A percentile compares a stretch with the other conserved stretches of the same genome.
Conservation (phyloP, 2,113 vertebrate species). For the Periophthalmodon schlosseri region DNA sequence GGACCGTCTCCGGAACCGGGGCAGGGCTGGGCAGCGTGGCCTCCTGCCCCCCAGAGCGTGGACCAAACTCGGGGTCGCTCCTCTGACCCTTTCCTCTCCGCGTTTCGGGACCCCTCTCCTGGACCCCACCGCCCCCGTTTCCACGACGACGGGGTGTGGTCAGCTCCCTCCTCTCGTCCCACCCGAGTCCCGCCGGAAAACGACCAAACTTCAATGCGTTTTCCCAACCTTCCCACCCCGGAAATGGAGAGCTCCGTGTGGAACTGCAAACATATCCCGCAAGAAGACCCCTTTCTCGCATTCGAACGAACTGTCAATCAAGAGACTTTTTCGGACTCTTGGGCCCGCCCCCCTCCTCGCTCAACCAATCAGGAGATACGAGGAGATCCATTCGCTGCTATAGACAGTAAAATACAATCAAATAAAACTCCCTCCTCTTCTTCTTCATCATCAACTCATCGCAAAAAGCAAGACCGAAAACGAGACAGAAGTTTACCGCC, state of each 20-base stretch:
- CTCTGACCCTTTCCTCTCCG: constrained; percentile 68
- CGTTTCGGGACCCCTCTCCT: constrained; percentile 68
- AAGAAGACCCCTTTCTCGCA: constrained; percentile 75
- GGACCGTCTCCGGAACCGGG: constrained; percentile 86
- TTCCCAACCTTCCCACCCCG: constrained; percentile 59
- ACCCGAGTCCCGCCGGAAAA: constrained; percentile 40
- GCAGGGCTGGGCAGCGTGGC: constrained; percentile 83
- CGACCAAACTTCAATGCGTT: constrained; percentile 53
- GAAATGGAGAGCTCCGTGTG: constrained; percentile 72
- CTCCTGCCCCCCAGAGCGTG: constrained; percentile 71
- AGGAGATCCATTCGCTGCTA: constrained; percentile 63
- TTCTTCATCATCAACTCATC: constrained; percentile 48
- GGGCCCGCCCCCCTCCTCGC: constrained; percentile 50
- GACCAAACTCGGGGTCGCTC: constrained; percentile 53
- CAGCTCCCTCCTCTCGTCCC: constrained; percentile 20
- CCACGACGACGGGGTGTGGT: constrained; percentile 53
- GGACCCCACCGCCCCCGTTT: constrained; percentile 46
- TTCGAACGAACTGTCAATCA: constrained; percentile 60
- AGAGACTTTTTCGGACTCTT: constrained; percentile 38
- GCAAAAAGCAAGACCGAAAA: constrained; percentile 69
- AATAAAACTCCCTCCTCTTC: constrained; percentile 50
- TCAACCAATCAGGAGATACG: constrained; percentile 45
- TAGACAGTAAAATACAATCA: constrained; percentile 63
- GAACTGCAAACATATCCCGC: constrained; percentile 76
- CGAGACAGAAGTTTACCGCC: constrained; percentile 70